A percentile compares a stretch with the other conserved stretches of the same genome.
Conservation (phyloP, 2,888 invertebrate genomes). For the Xanthostigma xanthostigma region DNA sequence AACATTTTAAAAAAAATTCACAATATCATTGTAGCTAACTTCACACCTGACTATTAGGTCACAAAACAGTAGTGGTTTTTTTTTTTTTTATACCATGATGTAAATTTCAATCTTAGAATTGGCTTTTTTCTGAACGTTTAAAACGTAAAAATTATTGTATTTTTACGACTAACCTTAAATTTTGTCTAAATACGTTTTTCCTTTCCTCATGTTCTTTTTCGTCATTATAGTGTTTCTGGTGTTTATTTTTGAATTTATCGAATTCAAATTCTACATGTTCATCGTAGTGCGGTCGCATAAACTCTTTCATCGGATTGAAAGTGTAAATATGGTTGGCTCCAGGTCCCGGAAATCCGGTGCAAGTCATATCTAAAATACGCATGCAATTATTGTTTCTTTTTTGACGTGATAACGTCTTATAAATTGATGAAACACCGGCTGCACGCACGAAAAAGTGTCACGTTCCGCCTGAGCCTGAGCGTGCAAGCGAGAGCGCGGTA, state of each 20-base stretch:
- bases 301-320: slow-evolving; percentile 91
- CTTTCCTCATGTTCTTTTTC: slow-evolving; percentile 52
- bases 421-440: too few species aligned
- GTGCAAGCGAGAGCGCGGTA: too few species aligned
- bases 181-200: slow-evolving; percentile 71
- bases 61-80: too few species aligned
- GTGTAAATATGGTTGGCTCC: slow-evolving; percentile 59
- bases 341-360: slow-evolving; percentile 76
- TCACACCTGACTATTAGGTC: too few species aligned
- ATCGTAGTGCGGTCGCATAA: slow-evolving; percentile 53
- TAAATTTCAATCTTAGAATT: too few species aligned
- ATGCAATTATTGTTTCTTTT: too few species aligned
- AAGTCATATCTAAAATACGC: slow-evolving; percentile 42
- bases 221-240: slow-evolving; percentile 49
- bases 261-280: slow-evolving; percentile 64
- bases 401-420: too few species aligned
- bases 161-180: slow-evolving; percentile 45
- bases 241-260: slow-evolving; percentile 53
- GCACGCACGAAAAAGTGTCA: too few species aligned
- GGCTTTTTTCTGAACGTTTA: too few species aligned
- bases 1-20: slow-evolving; percentile 1
- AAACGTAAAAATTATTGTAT: neutral
- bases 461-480: too few species aligned
- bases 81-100: slow-evolving; percentile 1
- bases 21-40: neutral